phyloP scores from a whole-genome alignment of 2,113 vertebrate species.

The Periophthalmodon schlosseri region DNA sequence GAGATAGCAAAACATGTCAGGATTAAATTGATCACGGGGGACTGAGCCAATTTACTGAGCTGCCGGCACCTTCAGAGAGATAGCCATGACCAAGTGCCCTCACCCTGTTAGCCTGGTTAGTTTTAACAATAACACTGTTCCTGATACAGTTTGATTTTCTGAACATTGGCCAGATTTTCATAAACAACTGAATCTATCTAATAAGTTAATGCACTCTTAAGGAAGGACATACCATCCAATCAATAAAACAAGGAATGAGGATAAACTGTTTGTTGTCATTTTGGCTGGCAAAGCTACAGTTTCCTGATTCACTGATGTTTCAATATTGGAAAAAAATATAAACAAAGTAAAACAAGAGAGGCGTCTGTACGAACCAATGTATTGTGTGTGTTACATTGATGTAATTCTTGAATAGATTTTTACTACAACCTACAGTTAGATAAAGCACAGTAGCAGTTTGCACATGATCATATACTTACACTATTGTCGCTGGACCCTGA shows the following conservation, averaged over 20 bases:
- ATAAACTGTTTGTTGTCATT: no score
- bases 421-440: no score
- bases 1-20: slow-evolving; percentile 61
- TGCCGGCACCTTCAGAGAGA: slow-evolving; percentile 13
- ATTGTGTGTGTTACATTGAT: no score
- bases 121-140: neutral
- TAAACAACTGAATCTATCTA: neutral
- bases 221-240: neutral
- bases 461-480: slow-evolving; percentile 61
- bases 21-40: slow-evolving; percentile 32
- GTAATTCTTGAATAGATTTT: no score
- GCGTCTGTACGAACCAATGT: no score
- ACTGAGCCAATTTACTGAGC: slow-evolving; percentile 42
- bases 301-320: no score
- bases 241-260: neutral
- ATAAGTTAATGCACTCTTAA: neutral
- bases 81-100: neutral
- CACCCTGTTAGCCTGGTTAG: neutral
- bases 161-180: neutral
- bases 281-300: no score
- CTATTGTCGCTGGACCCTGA: slow-evolving; percentile 89
- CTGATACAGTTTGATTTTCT: neutral
- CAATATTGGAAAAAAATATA: no score
- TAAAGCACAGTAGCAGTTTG: neutral
- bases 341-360: no score